phyloP scores from a whole-genome alignment of 2,797 vertebrate species.

The Salarias fasciatus region DNA sequence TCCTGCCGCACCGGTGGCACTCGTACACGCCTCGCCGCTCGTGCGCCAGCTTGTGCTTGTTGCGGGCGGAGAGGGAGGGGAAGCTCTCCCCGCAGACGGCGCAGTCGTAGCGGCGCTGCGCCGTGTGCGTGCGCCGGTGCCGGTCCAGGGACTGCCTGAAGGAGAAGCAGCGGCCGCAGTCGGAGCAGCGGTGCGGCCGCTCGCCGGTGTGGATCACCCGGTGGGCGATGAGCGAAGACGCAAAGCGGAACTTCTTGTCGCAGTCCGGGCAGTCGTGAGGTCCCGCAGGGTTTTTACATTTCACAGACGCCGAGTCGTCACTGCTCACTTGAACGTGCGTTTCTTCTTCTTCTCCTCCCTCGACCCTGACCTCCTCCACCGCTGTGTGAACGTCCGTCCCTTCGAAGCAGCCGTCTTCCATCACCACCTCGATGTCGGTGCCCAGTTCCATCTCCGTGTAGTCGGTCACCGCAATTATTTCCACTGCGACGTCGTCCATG shows the following conservation, averaged over 20 bases:
- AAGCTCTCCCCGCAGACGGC: conserved; percentile 72
- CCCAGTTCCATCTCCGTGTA: conserved; percentile 50
- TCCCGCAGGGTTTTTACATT: conserved; percentile 38
- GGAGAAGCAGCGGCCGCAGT: conserved; percentile 81
- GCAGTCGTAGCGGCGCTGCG: conserved; percentile 65
- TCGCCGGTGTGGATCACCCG: conserved; percentile 81
- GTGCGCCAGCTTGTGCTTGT: conserved; percentile 59
- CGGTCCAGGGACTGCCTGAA: conserved; percentile 82
- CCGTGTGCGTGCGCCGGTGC: conserved; percentile 77
- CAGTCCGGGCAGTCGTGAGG: conserved; percentile 80
- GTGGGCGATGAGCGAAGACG: conserved; percentile 78
- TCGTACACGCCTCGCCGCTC: conserved; percentile 12
- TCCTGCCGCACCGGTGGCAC: conserved; percentile 54
- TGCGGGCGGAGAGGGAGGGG: conserved; percentile 50
- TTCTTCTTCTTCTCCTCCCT: conserved; percentile 2
- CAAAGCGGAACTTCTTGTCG: conserved; percentile 79
- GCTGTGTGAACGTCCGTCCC: conserved; percentile 1
- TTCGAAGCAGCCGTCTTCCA: conserved; percentile 33
- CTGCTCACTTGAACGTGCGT: conserved; percentile 8
- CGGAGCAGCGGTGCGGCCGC: conserved; percentile 75
- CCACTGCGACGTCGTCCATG: conserved; percentile 54
- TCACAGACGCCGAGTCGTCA: conserved; percentile 36
- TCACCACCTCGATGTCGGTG: conserved; percentile 27
- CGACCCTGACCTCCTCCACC: background rate
- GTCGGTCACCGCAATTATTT: conserved; percentile 67